Conservation (phyloP, 2,888 invertebrate genomes). For the Adela reaumurella region DNA sequence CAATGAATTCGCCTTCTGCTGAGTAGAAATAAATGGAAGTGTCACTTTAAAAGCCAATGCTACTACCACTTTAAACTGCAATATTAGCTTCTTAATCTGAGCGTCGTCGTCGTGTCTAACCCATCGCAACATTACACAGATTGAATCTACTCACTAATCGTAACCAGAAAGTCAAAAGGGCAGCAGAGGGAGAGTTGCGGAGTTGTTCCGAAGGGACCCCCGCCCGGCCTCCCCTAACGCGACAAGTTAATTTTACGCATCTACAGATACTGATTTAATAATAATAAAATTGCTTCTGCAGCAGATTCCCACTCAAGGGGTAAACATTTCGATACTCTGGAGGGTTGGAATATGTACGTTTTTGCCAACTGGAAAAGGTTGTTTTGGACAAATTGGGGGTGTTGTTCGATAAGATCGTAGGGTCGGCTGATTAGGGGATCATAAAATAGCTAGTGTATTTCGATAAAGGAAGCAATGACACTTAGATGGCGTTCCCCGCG, state of each 20-base stretch:
- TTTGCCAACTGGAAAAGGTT: not conserved
- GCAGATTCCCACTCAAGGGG: conserved; percentile 15
- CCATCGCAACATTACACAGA: not conserved
- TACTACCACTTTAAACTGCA: too few species aligned
- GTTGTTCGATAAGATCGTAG: conserved; percentile 12
- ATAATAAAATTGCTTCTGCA: conserved; percentile 25
- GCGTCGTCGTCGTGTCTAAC: too few species aligned
- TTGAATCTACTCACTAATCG: not conserved
- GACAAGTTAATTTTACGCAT: conserved; percentile 26
- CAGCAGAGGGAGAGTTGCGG: not conserved
- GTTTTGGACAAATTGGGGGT: not conserved
- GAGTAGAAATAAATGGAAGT: too few species aligned
- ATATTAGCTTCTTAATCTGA: too few species aligned
- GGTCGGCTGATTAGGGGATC: conserved; percentile 41
- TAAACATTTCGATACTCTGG: not conserved
- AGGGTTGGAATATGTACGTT: not conserved
- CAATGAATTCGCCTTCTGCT: too few species aligned
- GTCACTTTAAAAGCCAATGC: too few species aligned
- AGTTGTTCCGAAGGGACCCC: not conserved
- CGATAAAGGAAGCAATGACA: conserved; percentile 17
- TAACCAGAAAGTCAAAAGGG: not conserved
- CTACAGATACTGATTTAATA: conserved; percentile 25
- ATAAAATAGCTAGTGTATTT: conserved; percentile 38
- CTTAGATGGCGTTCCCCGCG: not conserved
- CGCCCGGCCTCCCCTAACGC: conserved; percentile 1